Evolutionary conservation across 1,140 invertebrate genomes (phyloP).

Genomic region (Limonius californicus): DNA sequence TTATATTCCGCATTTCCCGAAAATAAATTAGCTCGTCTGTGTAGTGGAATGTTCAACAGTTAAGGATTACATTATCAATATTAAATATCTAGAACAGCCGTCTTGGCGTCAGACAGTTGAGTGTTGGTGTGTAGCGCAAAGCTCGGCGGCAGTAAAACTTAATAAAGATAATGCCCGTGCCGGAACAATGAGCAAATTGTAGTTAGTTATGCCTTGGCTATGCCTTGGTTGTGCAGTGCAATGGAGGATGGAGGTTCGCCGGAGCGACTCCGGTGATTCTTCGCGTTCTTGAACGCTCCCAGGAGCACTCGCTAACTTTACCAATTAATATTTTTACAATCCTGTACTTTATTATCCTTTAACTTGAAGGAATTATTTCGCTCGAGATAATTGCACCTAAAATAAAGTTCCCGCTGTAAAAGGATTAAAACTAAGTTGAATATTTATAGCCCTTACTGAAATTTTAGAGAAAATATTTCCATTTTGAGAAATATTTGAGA

Average conservation of each 20-base stretch:
- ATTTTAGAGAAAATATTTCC: not conserved
- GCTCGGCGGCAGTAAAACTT: constrained; percentile 38
- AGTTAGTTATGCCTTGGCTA: constrained; percentile 35
- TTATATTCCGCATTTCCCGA: constrained; percentile 37
- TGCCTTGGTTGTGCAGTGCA: constrained; percentile 20
- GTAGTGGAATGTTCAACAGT: constrained; percentile 27
- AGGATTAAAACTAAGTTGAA: constrained; percentile 22
- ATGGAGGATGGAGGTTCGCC: constrained; percentile 25
- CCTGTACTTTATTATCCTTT: constrained; percentile 33
- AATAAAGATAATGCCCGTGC: constrained; percentile 43
- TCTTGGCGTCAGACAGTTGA: constrained; percentile 39
- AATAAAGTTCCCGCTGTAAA: constrained; percentile 17
- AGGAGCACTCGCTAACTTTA: constrained; percentile 40
- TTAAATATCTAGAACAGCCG: constrained; percentile 41
- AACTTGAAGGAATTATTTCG: constrained; percentile 36
- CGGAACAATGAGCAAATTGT: constrained; percentile 45
- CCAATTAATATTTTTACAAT: constrained; percentile 46
- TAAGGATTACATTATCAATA: constrained; percentile 44
- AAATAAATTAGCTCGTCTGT: constrained; percentile 35
- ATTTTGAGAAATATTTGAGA: too few species aligned
- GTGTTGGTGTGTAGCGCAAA: constrained; percentile 24
- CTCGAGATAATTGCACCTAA: constrained; percentile 27
- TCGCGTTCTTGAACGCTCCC: constrained; percentile 34
- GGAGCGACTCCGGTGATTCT: constrained; percentile 28
- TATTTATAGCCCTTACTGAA: not conserved